phyloP scores from a whole-genome alignment of 2,797 vertebrate genomes.

The Allochrocebus solatus region DNA sequence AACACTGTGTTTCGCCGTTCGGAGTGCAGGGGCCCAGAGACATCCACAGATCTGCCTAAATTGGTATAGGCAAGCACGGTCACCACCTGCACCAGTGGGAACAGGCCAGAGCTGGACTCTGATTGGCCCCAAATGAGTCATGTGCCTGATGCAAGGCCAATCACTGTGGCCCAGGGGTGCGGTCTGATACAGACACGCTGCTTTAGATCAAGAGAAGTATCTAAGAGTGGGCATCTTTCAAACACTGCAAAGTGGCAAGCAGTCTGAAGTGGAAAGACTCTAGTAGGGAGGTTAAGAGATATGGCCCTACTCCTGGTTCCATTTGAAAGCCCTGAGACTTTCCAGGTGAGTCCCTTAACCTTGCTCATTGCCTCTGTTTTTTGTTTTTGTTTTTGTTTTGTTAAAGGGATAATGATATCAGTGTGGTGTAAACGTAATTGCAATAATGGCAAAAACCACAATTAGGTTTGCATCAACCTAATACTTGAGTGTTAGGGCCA shows the following conservation, averaged over 20 bases:
- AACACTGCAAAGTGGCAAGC: background rate
- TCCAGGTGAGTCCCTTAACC: fast-evolving
- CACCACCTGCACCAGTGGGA: background rate
- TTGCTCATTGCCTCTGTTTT: background rate
- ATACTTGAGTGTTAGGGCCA: background rate
- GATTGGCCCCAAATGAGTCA: background rate
- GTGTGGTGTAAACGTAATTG: background rate
- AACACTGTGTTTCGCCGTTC: fast-evolving
- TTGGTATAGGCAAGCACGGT: background rate
- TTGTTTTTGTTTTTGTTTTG: background rate
- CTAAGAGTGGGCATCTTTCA: background rate
- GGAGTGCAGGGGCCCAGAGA: background rate
- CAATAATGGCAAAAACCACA: background rate
- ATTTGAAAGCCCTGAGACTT: background rate
- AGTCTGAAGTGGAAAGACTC: background rate
- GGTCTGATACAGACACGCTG: background rate
- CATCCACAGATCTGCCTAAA: background rate
- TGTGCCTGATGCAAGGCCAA: background rate
- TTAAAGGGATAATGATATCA: background rate
- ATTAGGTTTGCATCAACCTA: background rate
- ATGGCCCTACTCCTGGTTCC: background rate
- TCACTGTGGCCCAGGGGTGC: background rate
- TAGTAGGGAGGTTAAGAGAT: fast-evolving
- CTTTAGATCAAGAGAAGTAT: background rate
- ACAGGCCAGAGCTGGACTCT: background rate